Conservation (phyloP, 2,888 invertebrate species). For the Drosophila quasianomalipes region DNA sequence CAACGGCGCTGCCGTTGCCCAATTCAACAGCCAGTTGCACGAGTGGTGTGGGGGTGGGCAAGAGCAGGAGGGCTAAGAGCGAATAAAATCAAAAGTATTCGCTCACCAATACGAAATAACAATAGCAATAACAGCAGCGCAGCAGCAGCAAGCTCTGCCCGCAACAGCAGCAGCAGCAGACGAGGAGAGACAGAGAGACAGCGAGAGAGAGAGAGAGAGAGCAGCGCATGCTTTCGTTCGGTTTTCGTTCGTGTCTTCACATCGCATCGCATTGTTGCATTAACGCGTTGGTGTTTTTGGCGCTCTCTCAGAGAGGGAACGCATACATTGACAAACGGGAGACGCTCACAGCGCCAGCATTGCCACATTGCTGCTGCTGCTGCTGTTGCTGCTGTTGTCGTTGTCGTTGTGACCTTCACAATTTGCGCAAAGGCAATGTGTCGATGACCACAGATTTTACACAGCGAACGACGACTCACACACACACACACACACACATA, state of each 20-base stretch:
- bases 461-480: slow-evolving; percentile 56
- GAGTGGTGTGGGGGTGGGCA: background rate
- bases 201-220: slow-evolving; percentile 44
- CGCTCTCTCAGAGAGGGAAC: slow-evolving; percentile 25
- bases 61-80: slow-evolving; percentile 24
- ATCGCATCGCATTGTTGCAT: slow-evolving; percentile 62
- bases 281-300: slow-evolving; percentile 52
- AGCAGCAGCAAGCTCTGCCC: slow-evolving; percentile 9
- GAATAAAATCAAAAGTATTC: slow-evolving; percentile 77
- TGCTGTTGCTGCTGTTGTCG: slow-evolving; percentile 58
- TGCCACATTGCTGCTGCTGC: slow-evolving; percentile 67
- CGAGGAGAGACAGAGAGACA: background rate
- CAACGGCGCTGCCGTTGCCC: slow-evolving; percentile 69
- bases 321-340: slow-evolving; percentile 29
- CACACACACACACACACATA: slow-evolving; percentile 39
- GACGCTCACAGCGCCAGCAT: slow-evolving; percentile 43
- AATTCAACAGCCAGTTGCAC: slow-evolving; percentile 61
- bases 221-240: slow-evolving; percentile 68
- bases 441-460: slow-evolving; percentile 86
- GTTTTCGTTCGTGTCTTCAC: slow-evolving; percentile 39
- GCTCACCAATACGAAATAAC: slow-evolving; percentile 45
- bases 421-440: slow-evolving; percentile 86
- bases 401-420: slow-evolving; percentile 86
- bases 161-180: slow-evolving; percentile 10
- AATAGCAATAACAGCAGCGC: slow-evolving; percentile 15